These are phyloP conservation scores for Gymnosoma rotundatum DNA, from an alignment of 2,888 invertebrate genomes.

Conservation along the genomic window DNA sequence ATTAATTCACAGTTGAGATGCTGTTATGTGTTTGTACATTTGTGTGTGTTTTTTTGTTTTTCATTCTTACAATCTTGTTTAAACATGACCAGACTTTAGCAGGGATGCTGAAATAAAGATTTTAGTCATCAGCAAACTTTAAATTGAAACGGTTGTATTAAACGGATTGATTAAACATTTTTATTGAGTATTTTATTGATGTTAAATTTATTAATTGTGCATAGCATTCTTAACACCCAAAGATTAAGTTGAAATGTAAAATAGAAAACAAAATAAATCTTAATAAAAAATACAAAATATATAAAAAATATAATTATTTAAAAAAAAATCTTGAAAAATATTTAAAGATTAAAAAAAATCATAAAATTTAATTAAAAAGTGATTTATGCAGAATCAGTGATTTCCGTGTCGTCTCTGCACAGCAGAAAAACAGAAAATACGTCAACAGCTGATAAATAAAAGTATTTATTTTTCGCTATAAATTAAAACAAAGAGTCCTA, in stretches of 20 bases:
- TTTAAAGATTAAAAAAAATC: conserved; percentile 4
- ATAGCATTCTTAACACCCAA: not conserved
- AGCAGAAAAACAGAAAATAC: not conserved
- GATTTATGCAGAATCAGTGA: conserved; percentile 8
- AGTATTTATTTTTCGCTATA: not conserved
- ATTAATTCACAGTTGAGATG: conserved; percentile 33
- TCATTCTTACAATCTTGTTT: conserved; percentile 19
- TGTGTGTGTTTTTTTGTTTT: not conserved
- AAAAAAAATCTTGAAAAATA: not conserved
- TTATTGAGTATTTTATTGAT: conserved; percentile 2
- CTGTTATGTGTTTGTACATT: not conserved
- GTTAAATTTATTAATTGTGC: conserved; percentile 3
- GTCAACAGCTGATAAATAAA: conserved; percentile 41
- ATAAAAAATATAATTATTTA: no score
- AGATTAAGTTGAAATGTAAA: not conserved
- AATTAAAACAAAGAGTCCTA: conserved; percentile 9
- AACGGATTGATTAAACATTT: conserved; percentile 57
- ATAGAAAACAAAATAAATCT: not conserved
- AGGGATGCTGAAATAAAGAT: conserved; percentile 66
- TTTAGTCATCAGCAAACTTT: conserved; percentile 81
- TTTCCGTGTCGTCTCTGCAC: not conserved
- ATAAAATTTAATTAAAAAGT: conserved; percentile 9
- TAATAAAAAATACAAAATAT: not conserved
- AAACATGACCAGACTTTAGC: conserved; percentile 55
- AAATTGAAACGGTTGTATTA: conserved; percentile 79